Base-by-base conservation (phyloP, 1,140 invertebrate species). In the Caenorhabditis brenneri region DNA sequence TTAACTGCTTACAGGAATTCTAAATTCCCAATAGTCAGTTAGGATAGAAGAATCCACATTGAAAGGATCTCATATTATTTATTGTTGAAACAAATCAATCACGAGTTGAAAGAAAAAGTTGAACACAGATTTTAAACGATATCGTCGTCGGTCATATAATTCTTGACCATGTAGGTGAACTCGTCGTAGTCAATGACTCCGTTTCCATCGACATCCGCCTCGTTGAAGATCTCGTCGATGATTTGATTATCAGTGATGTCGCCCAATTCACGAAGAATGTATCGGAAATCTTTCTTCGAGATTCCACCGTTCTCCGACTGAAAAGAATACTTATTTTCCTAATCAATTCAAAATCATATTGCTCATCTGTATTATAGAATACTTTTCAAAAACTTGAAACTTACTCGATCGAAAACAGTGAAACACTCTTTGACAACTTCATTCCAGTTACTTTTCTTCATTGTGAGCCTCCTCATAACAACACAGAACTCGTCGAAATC, bases 391-490 rank as follows among this genome's bases (percentile, higher is more conserved):
- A 51, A 69, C 5, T n/a, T 10, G 58, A 46, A 81, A 33, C 69
- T 79, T 80, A 89, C 88, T 81, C 89, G 31, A 83, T 90, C 90
- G 78, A 90, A 90, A 39, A 91, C 90, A 12, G 79, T 84, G 85
- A 90, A 90, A 78, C 89, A 90, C 58, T 90, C 87, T 74, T 87
- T 86, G 79, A 89, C 85, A 39, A 90, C 80, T 60, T 91, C 90
- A 51, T 90, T 91, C 90, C 90, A 90, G 15, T 83, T 84, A 42
- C 87, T 82, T 33, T 88, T 88, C 83, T 90, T 91, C 69, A 90
- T 85, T 12, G 84, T 87, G 39, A 90, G 89, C 29, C 86, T 86
- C 42, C 90, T 88, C 89, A 90, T 90, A 19, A 91, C 89, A 29
- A 85, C 33, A 33, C 85, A 84, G 81, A 87, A 87, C 80, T 89